Evolutionary conservation across 92 coral and sea anemone genomes (phyloP).

Genomic region (Pocillopora grandis): DNA sequence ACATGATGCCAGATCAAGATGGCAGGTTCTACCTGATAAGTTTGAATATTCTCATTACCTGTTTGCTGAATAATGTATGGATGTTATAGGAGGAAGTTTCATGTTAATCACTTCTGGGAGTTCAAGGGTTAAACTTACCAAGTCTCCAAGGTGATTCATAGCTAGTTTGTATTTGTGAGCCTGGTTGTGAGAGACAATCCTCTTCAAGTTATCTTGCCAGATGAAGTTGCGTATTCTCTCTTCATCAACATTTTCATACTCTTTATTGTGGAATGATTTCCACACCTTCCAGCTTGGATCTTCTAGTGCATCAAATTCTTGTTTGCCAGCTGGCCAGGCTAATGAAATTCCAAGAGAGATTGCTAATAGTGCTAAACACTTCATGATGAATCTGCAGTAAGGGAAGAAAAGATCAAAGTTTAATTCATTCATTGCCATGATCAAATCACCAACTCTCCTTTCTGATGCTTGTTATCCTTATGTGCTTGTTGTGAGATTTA

Average conservation of each 20-base stretch:
- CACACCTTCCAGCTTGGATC: conserved; percentile 89
- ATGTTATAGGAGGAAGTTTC: too few relatives aligned
- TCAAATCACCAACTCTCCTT: too few relatives aligned
- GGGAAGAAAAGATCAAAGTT: not conserved
- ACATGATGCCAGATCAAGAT: too few relatives aligned
- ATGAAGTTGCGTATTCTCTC: conserved; percentile 81
- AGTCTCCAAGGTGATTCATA: conserved; percentile 90
- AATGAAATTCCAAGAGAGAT: conserved; percentile 27
- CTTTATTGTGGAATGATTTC: conserved; percentile 77
- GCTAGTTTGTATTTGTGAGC: conserved; percentile 71
- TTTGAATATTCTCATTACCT: too few relatives aligned
- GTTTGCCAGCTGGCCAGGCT: conserved; percentile 34
- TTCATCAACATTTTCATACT: conserved; percentile 60
- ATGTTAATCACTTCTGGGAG: too few relatives aligned
- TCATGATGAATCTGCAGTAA: conserved; percentile 39
- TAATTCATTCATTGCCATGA: not conserved
- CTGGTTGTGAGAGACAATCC: conserved; percentile 79
- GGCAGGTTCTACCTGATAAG: too few relatives aligned
- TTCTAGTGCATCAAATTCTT: conserved; percentile 38
- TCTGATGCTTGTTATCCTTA: too few relatives aligned
- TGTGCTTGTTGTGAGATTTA: too few relatives aligned
- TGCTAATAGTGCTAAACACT: conserved; percentile 35
- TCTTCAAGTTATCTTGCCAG: conserved; percentile 88
- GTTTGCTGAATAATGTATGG: too few relatives aligned
- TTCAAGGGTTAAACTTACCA: conserved; percentile 48